Evolutionary conservation across 2,797 vertebrate species (phyloP), one percentile per base, ranked within the genome.

Genomic region (Cossypha dichroa): DNA sequence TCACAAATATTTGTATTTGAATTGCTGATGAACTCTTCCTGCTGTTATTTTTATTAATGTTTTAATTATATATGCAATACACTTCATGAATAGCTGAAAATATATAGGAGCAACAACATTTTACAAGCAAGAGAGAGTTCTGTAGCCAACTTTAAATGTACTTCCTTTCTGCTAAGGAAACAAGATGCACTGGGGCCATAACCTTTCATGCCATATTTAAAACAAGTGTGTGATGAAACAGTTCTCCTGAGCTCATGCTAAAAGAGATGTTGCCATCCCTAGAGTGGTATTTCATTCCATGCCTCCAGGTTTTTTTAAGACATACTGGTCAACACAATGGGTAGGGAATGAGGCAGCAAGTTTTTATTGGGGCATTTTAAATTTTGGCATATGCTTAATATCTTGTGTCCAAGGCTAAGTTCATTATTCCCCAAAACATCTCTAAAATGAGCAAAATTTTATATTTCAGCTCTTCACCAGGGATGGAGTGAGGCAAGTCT

Each of bases 41-140:
- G 94, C 96, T 97, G 96, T 94, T 96, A 95, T 95, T 96, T 96
- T 95, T 97, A 97, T 95, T 97, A 94, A 96, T 95, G 91, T 21
- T 94, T 95, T 96, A 96, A 96, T 96, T 96, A 96, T 94, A 94
- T 88, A 92, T 96, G 95, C 87, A 95, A 77, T 69, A 72, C 33
- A 66, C 52, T 97, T 90, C 82, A 59, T 15, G 76, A 95, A 81
- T 89, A 93, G 80, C 91, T 83, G 75, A 69, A 96, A 93, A 95
- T 79, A 80, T 74, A 93, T 77, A 93, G 72, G 25, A 75, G 67
- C 31, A 82, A 84, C 77, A 85, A 68, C 69, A 85, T 77, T 92
- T 96, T 83, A 87, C 64, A 85, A 80, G 72, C 46, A 85, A 67
- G 88, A 91, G 60, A 91, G 84, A 77, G 33, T 69, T 94, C 64